These are phyloP conservation scores for Cathartes aura DNA, from an alignment of 2,113 vertebrate species.

Conservation along the genomic window DNA sequence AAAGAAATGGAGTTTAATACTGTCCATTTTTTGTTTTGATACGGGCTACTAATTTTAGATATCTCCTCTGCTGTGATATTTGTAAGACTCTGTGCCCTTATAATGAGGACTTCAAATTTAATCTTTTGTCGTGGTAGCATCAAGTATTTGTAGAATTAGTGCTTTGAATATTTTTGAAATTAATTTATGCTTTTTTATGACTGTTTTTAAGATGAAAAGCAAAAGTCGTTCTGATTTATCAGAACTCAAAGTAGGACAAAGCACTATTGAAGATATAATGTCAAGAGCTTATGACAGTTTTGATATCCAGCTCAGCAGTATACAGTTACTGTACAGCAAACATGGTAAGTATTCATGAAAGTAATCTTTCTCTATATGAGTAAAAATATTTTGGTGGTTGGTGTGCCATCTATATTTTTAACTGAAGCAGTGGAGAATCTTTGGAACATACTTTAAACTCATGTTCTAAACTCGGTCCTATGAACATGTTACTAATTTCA, in stretches of 20 bases:
- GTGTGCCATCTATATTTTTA: background rate
- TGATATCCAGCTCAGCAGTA: constrained; percentile 90
- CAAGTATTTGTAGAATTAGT: background rate
- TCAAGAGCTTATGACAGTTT: constrained; percentile 94
- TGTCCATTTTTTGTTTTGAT: background rate
- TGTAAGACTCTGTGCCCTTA: background rate
- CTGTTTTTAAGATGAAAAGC: constrained; percentile 82
- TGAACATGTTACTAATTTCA: background rate
- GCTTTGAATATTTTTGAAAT: background rate
- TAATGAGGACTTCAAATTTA: background rate
- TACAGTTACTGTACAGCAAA: constrained; percentile 93
- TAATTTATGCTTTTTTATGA: constrained; percentile 3
- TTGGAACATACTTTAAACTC: background rate
- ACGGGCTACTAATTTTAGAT: background rate
- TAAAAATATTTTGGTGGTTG: background rate
- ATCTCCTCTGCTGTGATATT: background rate
- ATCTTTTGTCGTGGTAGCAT: background rate
- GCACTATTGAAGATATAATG: constrained; percentile 93
- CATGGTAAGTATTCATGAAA: constrained; percentile 76
- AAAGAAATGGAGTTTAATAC: background rate
- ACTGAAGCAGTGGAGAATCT: background rate
- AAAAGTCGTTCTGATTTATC: constrained; percentile 84
- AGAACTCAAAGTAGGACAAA: constrained; percentile 79
- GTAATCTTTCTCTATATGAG: background rate
- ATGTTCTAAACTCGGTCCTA: background rate